Evolutionary conservation across 2,888 invertebrate species (phyloP).

Genomic region (Macrosiphum euphorbiae): DNA sequence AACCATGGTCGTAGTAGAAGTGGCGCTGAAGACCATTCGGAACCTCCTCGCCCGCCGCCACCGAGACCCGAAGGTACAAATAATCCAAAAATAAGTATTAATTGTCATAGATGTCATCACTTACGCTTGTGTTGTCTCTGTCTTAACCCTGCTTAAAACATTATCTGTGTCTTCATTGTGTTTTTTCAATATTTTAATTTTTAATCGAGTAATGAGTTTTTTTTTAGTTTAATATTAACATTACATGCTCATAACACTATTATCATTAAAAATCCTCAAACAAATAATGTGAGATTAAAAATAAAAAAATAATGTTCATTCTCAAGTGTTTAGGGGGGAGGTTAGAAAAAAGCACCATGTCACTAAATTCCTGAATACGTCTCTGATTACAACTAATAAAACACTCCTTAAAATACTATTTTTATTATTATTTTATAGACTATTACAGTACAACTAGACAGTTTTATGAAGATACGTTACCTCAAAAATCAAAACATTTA

Average conservation of each 20-base stretch:
- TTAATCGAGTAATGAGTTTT: too few relatives aligned
- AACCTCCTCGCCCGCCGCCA: constrained; percentile 87
- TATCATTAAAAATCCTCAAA: background rate
- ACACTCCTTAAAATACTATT: constrained; percentile 35
- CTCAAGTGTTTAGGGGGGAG: background rate
- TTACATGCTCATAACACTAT: background rate
- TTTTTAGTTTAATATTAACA: too few relatives aligned
- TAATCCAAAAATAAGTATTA: background rate
- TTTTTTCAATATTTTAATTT: background rate
- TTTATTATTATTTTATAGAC: constrained; percentile 73
- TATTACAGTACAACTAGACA: constrained; percentile 85
- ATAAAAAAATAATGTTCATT: background rate
- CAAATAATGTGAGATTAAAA: background rate
- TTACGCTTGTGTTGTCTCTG: background rate
- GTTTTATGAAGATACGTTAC: constrained; percentile 83
- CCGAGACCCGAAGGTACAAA: constrained; percentile 83
- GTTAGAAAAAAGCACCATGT: background rate
- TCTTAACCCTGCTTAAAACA: background rate
- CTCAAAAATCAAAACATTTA: constrained; percentile 82
- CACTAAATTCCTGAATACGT: background rate
- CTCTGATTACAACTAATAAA: background rate
- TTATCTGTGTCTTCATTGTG: background rate
- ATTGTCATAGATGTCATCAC: background rate
- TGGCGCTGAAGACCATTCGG: constrained; percentile 71
- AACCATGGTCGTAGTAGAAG: constrained; percentile 68